Evolutionary conservation across 1,140 invertebrate genomes (phyloP).

Genomic region (Drosophila sproati): DNA sequence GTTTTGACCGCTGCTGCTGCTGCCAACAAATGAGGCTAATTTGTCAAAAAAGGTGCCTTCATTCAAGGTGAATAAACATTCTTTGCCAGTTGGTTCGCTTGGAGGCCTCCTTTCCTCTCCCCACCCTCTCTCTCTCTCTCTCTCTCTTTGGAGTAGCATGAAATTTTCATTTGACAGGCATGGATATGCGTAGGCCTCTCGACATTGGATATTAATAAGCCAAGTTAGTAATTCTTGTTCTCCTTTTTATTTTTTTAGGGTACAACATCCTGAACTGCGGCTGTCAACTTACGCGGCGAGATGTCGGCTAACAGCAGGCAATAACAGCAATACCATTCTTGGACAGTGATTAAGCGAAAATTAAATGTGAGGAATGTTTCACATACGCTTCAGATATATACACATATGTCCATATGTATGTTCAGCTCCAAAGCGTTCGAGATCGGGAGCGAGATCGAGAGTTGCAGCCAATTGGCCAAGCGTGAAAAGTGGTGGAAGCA

Average conservation of each 20-base stretch:
- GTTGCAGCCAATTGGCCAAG: constrained; percentile 38
- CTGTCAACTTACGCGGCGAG: constrained; percentile 68
- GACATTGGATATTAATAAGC: constrained; percentile 69
- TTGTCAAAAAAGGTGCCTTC: constrained; percentile 69
- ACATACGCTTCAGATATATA: not conserved
- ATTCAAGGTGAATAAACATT: constrained; percentile 40
- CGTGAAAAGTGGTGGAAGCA: constrained; percentile 65
- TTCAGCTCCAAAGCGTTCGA: not conserved
- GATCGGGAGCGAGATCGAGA: not conserved
- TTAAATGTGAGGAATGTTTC: constrained; percentile 72
- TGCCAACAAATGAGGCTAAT: constrained; percentile 78
- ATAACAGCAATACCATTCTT: constrained; percentile 62
- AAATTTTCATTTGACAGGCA: constrained; percentile 79
- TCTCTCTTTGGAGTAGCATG: constrained; percentile 40
- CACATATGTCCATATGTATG: not conserved
- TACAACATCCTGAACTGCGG: constrained; percentile 47
- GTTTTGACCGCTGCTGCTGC: constrained; percentile 61
- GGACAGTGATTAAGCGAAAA: constrained; percentile 84
- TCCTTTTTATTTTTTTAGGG: constrained; percentile 1
- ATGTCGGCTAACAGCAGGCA: constrained; percentile 48
- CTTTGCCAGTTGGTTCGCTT: constrained; percentile 39
- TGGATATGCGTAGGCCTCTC: constrained; percentile 38
- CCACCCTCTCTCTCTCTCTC: not conserved
- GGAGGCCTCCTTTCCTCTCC: not conserved
- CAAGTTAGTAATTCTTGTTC: constrained; percentile 22